Conservation (phyloP, 2,888 invertebrate genomes). For the Watsonalla cultraria region DNA sequence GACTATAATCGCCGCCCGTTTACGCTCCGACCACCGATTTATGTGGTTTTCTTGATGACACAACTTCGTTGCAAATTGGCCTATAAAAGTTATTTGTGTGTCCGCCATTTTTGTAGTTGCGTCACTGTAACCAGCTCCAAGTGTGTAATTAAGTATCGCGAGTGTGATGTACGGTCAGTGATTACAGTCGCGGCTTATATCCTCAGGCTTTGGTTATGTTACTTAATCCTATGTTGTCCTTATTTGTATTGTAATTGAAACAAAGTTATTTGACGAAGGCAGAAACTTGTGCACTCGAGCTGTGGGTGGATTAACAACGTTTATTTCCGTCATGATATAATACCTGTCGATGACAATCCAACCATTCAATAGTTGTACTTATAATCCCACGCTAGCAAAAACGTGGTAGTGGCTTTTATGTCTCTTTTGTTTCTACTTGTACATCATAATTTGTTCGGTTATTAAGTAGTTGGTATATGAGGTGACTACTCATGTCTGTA, state of each 20-base stretch:
- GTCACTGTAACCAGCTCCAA: conserved; percentile 8
- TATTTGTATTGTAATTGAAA: neutral
- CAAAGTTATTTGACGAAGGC: neutral
- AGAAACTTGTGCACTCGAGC: too few species aligned
- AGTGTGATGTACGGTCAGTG: neutral
- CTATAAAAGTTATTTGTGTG: conserved; percentile 70
- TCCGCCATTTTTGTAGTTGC: conserved; percentile 40
- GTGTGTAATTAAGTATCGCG: conserved; percentile 9
- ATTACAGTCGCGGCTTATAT: neutral
- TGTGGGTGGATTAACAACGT: too few species aligned
- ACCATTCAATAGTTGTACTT: too few species aligned
- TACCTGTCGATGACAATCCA: too few species aligned
- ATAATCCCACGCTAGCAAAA: too few species aligned
- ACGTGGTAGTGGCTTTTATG: too few species aligned
- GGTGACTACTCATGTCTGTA: too few species aligned
- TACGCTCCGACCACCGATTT: conserved; percentile 58
- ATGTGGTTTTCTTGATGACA: conserved; percentile 61
- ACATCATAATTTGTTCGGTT: too few species aligned
- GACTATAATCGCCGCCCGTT: conserved; percentile 53
- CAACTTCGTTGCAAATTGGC: conserved; percentile 64
- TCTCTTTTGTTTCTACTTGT: too few species aligned
- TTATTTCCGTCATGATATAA: too few species aligned
- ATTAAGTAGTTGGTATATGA: too few species aligned
- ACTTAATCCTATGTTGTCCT: neutral
- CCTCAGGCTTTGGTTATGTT: neutral